Percentiles rank a stretch among this genome's conserved stretches.
Conservation (phyloP, 2,797 vertebrate genomes). For the Platyrinchus mystaceus region DNA sequence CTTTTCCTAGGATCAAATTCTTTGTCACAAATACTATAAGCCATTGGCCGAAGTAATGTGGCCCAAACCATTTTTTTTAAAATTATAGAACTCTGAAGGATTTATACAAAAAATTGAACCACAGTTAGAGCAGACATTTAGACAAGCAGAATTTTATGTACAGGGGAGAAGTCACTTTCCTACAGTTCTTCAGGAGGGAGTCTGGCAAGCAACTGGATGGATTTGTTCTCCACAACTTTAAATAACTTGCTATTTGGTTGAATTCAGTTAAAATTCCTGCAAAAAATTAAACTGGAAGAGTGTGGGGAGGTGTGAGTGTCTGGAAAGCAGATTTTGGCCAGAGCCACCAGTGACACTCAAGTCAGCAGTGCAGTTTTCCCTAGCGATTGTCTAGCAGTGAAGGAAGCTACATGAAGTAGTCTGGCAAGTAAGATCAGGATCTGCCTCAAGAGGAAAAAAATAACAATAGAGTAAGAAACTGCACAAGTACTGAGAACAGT, state of each 20-base stretch:
- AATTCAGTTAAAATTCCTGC: not conserved
- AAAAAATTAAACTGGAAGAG: not conserved
- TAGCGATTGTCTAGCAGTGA: not conserved
- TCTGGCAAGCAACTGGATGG: not conserved
- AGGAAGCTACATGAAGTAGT: not conserved
- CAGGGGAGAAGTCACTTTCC: not conserved
- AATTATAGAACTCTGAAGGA: not conserved
- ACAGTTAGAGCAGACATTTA: not conserved
- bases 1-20: not conserved
- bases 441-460: not conserved
- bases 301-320: not conserved
- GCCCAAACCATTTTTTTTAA: not conserved
- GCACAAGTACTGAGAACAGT: not conserved
- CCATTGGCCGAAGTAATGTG: not conserved
- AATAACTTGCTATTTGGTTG: not conserved
- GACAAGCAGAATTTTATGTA: not conserved
- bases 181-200: not conserved
- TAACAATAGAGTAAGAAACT: not conserved
- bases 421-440: not conserved
- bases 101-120: not conserved
- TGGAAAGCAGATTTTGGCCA: not conserved
- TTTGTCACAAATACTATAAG: not conserved
- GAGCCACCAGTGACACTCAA: not conserved
- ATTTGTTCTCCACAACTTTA: not conserved
- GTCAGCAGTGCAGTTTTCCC: not conserved